These are phyloP conservation scores for Nipponacmea schrenckii DNA, from an alignment of 2,888 invertebrate genomes.

Conservation along the genomic window DNA sequence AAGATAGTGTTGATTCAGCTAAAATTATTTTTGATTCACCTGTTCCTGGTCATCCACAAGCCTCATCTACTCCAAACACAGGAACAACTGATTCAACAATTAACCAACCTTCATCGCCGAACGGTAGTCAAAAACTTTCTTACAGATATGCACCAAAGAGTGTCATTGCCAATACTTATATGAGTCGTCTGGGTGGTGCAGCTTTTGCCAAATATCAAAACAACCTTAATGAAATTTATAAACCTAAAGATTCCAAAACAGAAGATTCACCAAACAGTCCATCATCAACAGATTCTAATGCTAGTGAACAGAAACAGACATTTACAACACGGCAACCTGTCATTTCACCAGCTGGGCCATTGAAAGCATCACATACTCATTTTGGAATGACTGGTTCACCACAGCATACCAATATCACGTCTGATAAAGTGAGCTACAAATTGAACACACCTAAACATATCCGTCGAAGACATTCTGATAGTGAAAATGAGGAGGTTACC, in stretches of 20 bases:
- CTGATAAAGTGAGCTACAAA: constrained; percentile 61
- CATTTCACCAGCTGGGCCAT: constrained; percentile 1
- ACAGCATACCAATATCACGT: constrained; percentile 56
- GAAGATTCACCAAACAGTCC: neutral
- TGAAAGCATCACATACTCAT: constrained; percentile 32
- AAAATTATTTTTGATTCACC: constrained; percentile 16
- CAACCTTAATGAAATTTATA: constrained; percentile 55
- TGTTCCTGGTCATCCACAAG: constrained; percentile 15
- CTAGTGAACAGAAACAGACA: neutral
- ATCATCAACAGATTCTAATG: neutral
- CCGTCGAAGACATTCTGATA: constrained; percentile 60
- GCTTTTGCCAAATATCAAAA: constrained; percentile 60
- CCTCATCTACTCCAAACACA: constrained; percentile 17
- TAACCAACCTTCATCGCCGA: constrained; percentile 7
- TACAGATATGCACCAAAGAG: constrained; percentile 64
- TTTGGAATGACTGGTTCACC: constrained; percentile 46
- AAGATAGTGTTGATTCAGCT: constrained; percentile 16
- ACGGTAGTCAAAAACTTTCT: constrained; percentile 37
- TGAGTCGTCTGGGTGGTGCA: constrained; percentile 52
- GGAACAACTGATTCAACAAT: neutral
- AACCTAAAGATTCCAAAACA: constrained; percentile 29
- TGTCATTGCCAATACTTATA: constrained; percentile 67
- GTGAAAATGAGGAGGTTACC: constrained; percentile 56
- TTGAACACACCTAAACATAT: constrained; percentile 60
- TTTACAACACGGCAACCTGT: neutral